Conservation (phyloP, 2,888 invertebrate genomes). For the Hirtodrosophila histrioides region DNA sequence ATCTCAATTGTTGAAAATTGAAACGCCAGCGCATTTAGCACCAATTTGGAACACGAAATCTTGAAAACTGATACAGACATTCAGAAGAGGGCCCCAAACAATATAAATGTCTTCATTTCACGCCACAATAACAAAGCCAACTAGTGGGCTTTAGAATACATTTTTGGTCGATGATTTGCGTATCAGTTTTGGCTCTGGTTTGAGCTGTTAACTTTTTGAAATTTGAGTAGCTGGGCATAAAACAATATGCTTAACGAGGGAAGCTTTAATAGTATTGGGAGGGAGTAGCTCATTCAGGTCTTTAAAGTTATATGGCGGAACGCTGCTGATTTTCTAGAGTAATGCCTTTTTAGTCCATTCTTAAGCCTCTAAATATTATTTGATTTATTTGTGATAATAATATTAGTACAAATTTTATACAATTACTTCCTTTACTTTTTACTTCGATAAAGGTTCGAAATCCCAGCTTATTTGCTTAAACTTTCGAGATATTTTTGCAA, state of each 20-base stretch:
- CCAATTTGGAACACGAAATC: constrained; percentile 69
- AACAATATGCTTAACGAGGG: constrained; percentile 39
- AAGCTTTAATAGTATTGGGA: constrained; percentile 11
- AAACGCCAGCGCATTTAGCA: constrained; percentile 75
- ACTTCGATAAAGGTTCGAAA: no score
- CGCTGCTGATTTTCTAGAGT: neutral
- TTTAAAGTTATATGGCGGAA: neutral
- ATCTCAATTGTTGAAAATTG: constrained; percentile 79
- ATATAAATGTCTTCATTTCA: constrained; percentile 72
- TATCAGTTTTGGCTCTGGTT: constrained; percentile 40
- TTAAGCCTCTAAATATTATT: no score
- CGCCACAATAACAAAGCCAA: constrained; percentile 32
- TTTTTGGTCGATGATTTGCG: constrained; percentile 53
- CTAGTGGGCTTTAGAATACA: constrained; percentile 17
- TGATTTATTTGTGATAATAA: no score
- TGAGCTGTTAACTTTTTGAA: constrained; percentile 72
- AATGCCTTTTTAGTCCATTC: neutral
- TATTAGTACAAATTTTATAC: no score
- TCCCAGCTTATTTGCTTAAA: no score
- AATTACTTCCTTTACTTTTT: no score
- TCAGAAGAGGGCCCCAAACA: constrained; percentile 23
- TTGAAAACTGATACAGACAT: constrained; percentile 65
- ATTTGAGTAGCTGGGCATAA: constrained; percentile 52
- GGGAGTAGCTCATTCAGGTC: neutral
- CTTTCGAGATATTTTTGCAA: no score